Base-by-base conservation (phyloP, 1,140 invertebrate genomes). In the Cephus cinctus region DNA sequence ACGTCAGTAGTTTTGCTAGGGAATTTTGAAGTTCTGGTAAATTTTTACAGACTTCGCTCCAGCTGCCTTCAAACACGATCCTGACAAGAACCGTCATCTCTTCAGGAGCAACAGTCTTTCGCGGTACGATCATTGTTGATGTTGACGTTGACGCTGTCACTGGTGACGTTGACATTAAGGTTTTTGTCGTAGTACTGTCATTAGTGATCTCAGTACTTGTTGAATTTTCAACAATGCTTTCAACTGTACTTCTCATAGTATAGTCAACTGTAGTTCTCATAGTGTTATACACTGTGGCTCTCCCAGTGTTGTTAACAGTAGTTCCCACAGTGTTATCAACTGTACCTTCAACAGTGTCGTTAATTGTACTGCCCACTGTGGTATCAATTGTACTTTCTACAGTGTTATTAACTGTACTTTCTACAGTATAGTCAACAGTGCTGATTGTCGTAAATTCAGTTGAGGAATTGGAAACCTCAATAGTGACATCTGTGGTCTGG, bases 31-130 rank as follows among this genome's bases (percentile, higher is more conserved):
- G 22, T 8, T 48, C 25, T 1, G 50, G 30, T 8, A 72, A 48
- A 12, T 62, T 56, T 8, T 44, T 38, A 19, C 72, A 76, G 8
- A 76, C 56, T 1, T 72, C 66, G 2, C 41, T 18, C 47, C 54
- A 45, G 36, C 36, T 61, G 2, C 65, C 65, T 2, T 73, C 63
- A 9, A 75, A 59, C 15, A 67, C 50, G 15, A 75, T 70, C 20
- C 59, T 65, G 5, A 76, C 67, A 4, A 72, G 36, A 3, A 57
- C 35, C 9, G 56, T 62, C 4, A 66, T 56, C 27, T 63, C 61
- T 1, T 65, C 54, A n/a, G 47, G 11, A 1, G 50, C 31, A 2
- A 56, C n/a, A 1, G 45, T 47, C 8, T 15, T 30, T 9, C 14
- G 4, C 8, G 34, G 34, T 36, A 15, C 14, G 14, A 18, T 9